Evolutionary conservation across 64 coral and sea anemone species (phyloP).

Genomic region (Acropora yongei): DNA sequence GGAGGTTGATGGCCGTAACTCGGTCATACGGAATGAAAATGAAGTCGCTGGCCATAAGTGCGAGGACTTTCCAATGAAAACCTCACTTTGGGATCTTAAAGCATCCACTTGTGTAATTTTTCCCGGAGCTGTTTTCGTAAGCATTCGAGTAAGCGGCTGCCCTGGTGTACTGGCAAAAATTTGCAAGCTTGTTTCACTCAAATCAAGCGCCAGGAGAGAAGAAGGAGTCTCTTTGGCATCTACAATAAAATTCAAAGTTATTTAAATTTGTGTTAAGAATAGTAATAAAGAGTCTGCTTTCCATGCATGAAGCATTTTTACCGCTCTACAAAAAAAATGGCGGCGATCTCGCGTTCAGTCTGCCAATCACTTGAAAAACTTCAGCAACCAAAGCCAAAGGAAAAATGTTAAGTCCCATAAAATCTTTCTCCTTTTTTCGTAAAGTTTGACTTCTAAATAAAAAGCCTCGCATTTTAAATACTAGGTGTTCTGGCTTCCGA

Average conservation of each 20-base stretch:
- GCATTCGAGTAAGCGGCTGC: background rate
- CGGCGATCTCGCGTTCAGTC: too few species aligned
- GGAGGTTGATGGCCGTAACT: background rate
- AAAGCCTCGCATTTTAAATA: too few species aligned
- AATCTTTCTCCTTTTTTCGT: too few species aligned
- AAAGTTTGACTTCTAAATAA: too few species aligned
- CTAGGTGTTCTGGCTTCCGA: too few species aligned
- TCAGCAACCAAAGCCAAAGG: too few species aligned
- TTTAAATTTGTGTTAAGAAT: background rate
- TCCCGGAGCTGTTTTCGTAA: background rate
- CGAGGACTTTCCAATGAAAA: too few species aligned
- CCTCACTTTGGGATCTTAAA: background rate
- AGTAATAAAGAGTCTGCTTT: too few species aligned
- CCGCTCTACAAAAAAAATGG: too few species aligned
- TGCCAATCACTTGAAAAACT: too few species aligned
- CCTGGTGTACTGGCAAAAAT: background rate
- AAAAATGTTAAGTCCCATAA: too few species aligned
- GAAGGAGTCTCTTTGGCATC: background rate
- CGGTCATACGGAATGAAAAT: background rate
- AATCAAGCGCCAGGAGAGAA: background rate
- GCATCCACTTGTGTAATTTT: background rate
- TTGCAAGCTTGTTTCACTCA: background rate
- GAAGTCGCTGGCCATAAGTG: background rate
- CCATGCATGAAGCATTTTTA: too few species aligned
- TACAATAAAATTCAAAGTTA: background rate